Base-by-base conservation (phyloP, 2,797 vertebrate species). In the Anguilla marmorata region DNA sequence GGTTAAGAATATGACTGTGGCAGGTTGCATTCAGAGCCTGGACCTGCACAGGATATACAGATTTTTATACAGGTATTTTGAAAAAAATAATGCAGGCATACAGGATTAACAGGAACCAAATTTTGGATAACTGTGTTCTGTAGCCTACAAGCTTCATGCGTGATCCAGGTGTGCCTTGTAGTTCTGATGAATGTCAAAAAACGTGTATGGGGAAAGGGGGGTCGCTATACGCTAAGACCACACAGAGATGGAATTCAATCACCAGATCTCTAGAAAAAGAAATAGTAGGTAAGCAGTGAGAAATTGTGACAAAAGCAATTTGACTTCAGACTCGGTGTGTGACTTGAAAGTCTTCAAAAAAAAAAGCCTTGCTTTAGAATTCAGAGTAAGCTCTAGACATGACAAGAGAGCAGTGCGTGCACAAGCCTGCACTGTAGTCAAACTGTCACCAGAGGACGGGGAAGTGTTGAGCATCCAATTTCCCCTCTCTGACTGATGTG, bases 311-410 rank as follows among this genome's bases (percentile, higher is more conserved):
- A 54, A 72, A 88, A 45, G 84, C 84, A 33, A 85, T 76, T 88
- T 60, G 52, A 88, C 72, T 85, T 37, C 3, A 54, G 33, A 52
- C 63, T 74, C 66, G 30, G 27, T 54, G 50, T 27, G 58, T n/a
- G 60, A 85, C 52, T 79, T 41, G n/a, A 72, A 88, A 60, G 56
- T 60, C 84, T 88, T 88, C 48, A 79, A 85, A 88, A 76, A 54
- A 79, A 88, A 76, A 54, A 79, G 33, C 69, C 69, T n/a, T 4
- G 24, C 84, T 50, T n/a, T 24, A 85, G 83, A 69, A 58, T 88
- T 79, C 50, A 24, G 27, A 58, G 87, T 60, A 24, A 16, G 69
- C 50, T 69, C 74, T 9, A 76, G 50, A 58, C 48, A 85, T 76
- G 87, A 60, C 87, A 88, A 69, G 83, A 60, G 33, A 88, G 48